Evolutionary conservation across 2,888 invertebrate genomes (phyloP).

Genomic region (Eubasilissa splendida): DNA sequence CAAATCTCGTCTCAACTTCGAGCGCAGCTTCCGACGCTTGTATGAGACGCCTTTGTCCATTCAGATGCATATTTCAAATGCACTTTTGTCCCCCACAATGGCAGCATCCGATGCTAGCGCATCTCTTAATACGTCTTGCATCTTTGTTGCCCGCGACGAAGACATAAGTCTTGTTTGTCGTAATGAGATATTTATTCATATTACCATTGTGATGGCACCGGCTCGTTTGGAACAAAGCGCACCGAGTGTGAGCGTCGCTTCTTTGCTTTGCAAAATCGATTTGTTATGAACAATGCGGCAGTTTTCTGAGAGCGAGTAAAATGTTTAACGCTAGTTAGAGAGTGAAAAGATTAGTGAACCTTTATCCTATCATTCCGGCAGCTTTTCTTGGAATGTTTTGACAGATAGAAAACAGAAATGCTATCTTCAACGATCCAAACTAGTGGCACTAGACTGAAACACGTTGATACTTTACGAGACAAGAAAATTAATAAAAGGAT

Average conservation of each 20-base stretch:
- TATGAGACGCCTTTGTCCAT: constrained; percentile 38
- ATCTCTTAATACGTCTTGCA: constrained; percentile 10
- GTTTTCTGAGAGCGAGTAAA: neutral
- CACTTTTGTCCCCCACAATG: constrained; percentile 41
- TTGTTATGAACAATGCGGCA: constrained; percentile 43
- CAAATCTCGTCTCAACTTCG: constrained; percentile 30
- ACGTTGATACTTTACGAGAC: no score
- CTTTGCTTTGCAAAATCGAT: constrained; percentile 46
- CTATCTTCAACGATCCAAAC: no score
- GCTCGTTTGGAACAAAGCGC: constrained; percentile 30
- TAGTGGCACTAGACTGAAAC: no score
- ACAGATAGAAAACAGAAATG: no score
- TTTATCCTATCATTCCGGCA: no score
- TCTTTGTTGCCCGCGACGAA: constrained; percentile 14
- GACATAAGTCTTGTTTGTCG: constrained; percentile 1
- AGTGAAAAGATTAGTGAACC: neutral
- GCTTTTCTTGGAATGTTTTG: no score
- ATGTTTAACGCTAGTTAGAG: constrained; percentile 1
- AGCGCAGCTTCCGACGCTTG: constrained; percentile 32
- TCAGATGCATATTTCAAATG: constrained; percentile 45
- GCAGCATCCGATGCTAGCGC: constrained; percentile 27
- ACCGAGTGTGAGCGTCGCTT: constrained; percentile 1
- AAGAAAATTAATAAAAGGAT: no score
- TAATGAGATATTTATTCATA: constrained; percentile 44
- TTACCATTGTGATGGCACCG: constrained; percentile 28